Evolutionary conservation across 2,888 invertebrate species (phyloP), one percentile per base, ranked within the genome.

Genomic region (Ennomos erosarius): DNA sequence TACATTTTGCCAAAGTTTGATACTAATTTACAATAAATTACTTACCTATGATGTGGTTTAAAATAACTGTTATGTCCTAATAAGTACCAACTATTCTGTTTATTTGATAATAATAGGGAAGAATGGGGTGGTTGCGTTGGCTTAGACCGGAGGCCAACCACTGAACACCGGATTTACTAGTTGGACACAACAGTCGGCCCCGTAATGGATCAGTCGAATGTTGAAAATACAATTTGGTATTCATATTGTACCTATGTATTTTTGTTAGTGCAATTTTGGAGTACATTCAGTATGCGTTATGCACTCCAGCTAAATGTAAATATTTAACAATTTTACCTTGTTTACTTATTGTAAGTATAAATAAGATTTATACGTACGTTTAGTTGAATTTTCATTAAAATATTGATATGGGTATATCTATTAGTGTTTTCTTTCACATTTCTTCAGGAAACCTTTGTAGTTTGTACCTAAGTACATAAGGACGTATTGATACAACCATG

Each of bases 341-440:
- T 90, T 90, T 84, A 67, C 57, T 34, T 59, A 88, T 83, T 87
- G 84, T 90, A 90, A 90, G 91, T 92, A 91, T 92, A 91, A 92
- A 91, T 91, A 91, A 91, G 90, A 90, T 92, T 91, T 91, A 92
- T 92, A 92, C 91, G 85, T 91, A 92, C 91, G 85, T 91, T 90
- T 90, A 91, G 92, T 92, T 92, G 87, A 91, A 88, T 92, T 91
- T 90, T 88, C 86, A 92, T 89, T 92, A 92, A 91, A 92, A 90
- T 81, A 85, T 84, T 84, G 62, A 64, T 64, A 66, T 6, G 16
- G 48, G 6, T 26, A 5, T 26, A 26, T 50, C 26, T 42, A 42
- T 0, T 45, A 11, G 36, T 10, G 13, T 53, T 54, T 65, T 44
- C 26, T 54, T 56, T 36, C 13, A 35, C 10, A 16, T 3, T n/a